Percentiles rank a stretch among this genome's conserved stretches.
These are phyloP conservation scores for Micronycteris hirsuta DNA, from an alignment of 2,113 vertebrate genomes.

Conservation along the genomic window DNA sequence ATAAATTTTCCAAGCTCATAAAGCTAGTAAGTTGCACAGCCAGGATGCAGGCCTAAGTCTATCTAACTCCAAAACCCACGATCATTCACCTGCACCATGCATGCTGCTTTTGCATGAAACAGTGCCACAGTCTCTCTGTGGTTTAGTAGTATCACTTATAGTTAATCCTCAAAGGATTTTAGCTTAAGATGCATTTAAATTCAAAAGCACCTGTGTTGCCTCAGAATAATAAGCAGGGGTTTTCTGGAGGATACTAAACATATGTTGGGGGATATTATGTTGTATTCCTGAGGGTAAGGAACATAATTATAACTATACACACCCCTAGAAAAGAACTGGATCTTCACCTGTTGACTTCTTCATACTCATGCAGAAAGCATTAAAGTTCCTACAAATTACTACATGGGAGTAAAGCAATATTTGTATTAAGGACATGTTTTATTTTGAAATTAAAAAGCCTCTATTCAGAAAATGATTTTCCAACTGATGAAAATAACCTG, in stretches of 20 bases:
- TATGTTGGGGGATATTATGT: neutral
- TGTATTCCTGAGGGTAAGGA: neutral
- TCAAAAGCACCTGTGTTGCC: neutral
- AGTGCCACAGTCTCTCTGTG: neutral
- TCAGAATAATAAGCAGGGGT: neutral
- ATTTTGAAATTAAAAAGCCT: conserved; percentile 22
- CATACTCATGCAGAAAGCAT: neutral
- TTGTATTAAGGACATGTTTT: conserved; percentile 17
- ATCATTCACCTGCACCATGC: neutral
- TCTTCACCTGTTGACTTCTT: neutral
- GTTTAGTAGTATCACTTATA: neutral
- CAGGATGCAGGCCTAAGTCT: neutral
- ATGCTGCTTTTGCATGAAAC: neutral
- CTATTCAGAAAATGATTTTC: conserved; percentile 28
- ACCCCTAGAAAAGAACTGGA: neutral
- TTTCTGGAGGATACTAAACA: neutral
- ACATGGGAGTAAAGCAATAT: neutral
- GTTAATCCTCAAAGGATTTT: neutral
- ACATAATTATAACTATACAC: neutral
- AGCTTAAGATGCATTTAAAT: neutral
- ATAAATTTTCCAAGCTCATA: neutral
- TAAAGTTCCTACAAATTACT: neutral
- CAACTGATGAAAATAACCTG: conserved; percentile 42
- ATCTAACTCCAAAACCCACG: neutral
- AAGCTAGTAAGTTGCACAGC: neutral